These are phyloP conservation scores for Epinotia brunnichana DNA, from an alignment of 2,888 invertebrate genomes.

Conservation along the genomic window DNA sequence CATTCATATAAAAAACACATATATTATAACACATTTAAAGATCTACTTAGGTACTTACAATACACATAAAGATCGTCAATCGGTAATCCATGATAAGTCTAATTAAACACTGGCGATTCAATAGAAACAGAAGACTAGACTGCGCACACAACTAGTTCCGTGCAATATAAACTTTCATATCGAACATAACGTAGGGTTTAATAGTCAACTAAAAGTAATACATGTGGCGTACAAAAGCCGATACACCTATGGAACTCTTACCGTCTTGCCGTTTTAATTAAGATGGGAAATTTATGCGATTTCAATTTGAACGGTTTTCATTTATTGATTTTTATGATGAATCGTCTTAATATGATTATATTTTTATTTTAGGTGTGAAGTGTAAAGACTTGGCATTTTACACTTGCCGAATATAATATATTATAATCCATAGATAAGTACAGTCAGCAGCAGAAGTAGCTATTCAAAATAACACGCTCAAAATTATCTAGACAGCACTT, in stretches of 20 bases:
- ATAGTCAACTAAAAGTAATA: not conserved
- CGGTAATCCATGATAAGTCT: conserved; percentile 60
- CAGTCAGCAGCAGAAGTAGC: too few species aligned
- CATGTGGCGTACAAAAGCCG: too few species aligned
- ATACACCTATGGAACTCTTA: not conserved
- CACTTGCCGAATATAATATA: not conserved
- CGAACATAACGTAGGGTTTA: not conserved
- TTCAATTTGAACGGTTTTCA: not conserved
- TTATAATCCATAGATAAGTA: too few species aligned
- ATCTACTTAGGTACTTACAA: conserved; percentile 60
- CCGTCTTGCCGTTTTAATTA: not conserved
- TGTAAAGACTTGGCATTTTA: not conserved
- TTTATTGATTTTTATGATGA: not conserved
- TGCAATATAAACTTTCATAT: conserved; percentile 2
- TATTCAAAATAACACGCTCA: too few species aligned
- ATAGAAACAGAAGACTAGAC: conserved; percentile 14
- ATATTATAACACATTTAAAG: not conserved
- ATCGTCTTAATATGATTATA: not conserved
- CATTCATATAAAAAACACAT: too few species aligned
- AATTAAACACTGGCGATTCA: conserved; percentile 24
- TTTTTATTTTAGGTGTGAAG: conserved; percentile 1
- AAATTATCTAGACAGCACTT: too few species aligned
- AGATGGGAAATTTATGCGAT: not conserved
- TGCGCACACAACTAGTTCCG: not conserved
- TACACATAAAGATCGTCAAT: conserved; percentile 56